Evolutionary conservation across 2,888 invertebrate species (phyloP).

Genomic region (Dichetophora obliterata): DNA sequence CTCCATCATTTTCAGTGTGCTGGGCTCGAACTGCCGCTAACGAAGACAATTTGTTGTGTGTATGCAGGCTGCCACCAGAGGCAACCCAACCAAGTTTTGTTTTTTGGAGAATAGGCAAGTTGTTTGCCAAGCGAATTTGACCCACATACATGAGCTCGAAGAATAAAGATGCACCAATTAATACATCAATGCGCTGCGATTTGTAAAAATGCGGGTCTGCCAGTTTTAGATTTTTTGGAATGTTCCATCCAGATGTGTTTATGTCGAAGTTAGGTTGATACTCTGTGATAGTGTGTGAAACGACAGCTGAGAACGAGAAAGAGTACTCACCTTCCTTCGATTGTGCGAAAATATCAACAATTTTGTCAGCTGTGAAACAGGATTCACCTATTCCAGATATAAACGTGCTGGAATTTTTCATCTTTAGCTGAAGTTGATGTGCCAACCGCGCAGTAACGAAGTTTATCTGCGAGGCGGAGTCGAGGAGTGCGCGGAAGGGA

Average conservation of each 20-base stretch:
- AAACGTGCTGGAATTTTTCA: background rate
- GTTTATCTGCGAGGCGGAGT: slow-evolving; percentile 34
- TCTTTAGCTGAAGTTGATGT: slow-evolving; percentile 32
- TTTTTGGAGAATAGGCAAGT: slow-evolving; percentile 42
- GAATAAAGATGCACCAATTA: slow-evolving; percentile 47
- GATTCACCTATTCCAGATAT: slow-evolving; percentile 42
- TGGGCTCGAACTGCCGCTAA: slow-evolving; percentile 9
- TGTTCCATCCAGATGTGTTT: slow-evolving; percentile 38
- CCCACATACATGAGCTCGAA: slow-evolving; percentile 48
- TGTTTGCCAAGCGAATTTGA: slow-evolving; percentile 43
- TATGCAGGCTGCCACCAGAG: slow-evolving; percentile 30
- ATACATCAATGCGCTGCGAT: slow-evolving; percentile 43
- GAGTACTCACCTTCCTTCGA: slow-evolving; percentile 4
- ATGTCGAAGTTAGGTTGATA: slow-evolving; percentile 46
- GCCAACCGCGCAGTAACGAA: slow-evolving; percentile 35
- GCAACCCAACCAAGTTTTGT: slow-evolving; percentile 43
- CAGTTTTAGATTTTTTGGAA: slow-evolving; percentile 45
- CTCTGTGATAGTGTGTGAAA: slow-evolving; percentile 47
- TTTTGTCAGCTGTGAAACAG: slow-evolving; percentile 29
- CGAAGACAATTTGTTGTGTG: slow-evolving; percentile 13
- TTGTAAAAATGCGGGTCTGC: slow-evolving; percentile 48
- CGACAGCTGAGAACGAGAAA: slow-evolving; percentile 39
- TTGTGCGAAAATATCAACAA: slow-evolving; percentile 22
- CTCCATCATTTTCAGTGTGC: slow-evolving; percentile 28
- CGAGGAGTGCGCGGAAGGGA: slow-evolving; percentile 42